Percentiles rank a stretch among this genome's conserved stretches.
Conservation (phyloP, 2,113 vertebrate genomes). For the Pluvialis apricaria region DNA sequence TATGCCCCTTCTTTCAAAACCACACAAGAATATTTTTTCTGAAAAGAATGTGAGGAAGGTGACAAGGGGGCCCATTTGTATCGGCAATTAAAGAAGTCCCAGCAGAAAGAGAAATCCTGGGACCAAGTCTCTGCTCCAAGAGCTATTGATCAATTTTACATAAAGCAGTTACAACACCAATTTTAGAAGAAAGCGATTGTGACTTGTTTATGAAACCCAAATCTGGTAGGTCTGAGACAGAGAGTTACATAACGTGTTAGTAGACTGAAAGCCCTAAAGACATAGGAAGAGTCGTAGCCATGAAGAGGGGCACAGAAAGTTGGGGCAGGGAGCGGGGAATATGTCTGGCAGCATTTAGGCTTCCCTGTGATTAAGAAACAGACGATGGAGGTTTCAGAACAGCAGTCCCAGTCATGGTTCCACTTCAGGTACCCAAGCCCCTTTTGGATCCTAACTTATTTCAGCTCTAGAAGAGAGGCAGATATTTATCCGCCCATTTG, state of each 20-base stretch:
- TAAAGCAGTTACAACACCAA: neutral
- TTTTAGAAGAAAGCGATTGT: neutral
- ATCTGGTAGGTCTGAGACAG: neutral
- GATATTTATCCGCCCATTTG: neutral
- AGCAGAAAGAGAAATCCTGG: neutral
- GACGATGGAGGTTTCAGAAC: neutral
- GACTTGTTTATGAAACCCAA: neutral
- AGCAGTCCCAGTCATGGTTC: neutral
- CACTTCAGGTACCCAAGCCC: neutral
- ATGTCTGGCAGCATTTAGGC: neutral
- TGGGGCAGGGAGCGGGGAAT: rapidly evolving
- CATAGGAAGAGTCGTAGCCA: rapidly evolving
- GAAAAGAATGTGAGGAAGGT: neutral
- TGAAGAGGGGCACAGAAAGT: neutral
- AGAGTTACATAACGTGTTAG: rapidly evolving
- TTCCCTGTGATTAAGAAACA: neutral
- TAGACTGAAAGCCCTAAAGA: neutral
- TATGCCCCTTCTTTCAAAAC: neutral
- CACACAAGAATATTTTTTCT: neutral
- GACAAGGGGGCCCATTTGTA: neutral
- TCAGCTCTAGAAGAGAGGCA: neutral
- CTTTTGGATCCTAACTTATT: neutral
- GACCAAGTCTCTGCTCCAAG: neutral
- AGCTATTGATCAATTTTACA: neutral
- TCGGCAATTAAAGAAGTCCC: neutral